These are phyloP conservation scores for Sesamia inferens DNA, from an alignment of 2,888 invertebrate species.

Conservation along the genomic window DNA sequence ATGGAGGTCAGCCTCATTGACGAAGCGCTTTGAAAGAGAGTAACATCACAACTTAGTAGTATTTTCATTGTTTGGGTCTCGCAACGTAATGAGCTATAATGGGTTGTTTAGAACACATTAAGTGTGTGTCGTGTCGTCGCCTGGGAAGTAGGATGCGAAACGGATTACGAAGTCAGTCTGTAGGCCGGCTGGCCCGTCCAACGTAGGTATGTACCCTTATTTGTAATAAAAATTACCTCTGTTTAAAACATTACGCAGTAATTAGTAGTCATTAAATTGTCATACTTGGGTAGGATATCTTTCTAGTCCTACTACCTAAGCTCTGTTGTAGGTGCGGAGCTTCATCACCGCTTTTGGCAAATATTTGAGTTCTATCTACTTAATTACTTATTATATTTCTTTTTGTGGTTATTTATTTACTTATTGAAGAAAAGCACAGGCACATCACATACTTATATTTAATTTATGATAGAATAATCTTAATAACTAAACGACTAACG, in stretches of 20 bases:
- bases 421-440: too few relatives aligned
- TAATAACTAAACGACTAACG: too few relatives aligned
- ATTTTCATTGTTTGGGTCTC: constrained; percentile 51
- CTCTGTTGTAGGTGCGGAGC: constrained; percentile 17
- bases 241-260: constrained; percentile 28
- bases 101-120: constrained; percentile 58
- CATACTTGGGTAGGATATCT: constrained; percentile 21
- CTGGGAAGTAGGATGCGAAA: constrained; percentile 57
- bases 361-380: background rate
- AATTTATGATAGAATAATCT: too few relatives aligned
- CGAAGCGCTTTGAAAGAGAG: constrained; percentile 42
- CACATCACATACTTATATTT: too few relatives aligned
- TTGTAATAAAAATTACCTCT: constrained; percentile 44
- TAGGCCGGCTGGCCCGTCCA: background rate
- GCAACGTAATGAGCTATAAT: constrained; percentile 56
- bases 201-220: constrained; percentile 40
- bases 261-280: constrained; percentile 24
- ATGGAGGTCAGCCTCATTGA: constrained; percentile 26
- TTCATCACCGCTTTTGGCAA: background rate
- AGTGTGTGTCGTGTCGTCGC: constrained; percentile 24
- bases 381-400: background rate
- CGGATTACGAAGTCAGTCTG: constrained; percentile 45
- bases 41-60: constrained; percentile 35
- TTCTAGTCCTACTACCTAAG: constrained; percentile 4
- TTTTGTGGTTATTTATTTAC: background rate